These are phyloP conservation scores for Ennomos quercinarius DNA, from an alignment of 2,888 invertebrate species.

Conservation along the genomic window DNA sequence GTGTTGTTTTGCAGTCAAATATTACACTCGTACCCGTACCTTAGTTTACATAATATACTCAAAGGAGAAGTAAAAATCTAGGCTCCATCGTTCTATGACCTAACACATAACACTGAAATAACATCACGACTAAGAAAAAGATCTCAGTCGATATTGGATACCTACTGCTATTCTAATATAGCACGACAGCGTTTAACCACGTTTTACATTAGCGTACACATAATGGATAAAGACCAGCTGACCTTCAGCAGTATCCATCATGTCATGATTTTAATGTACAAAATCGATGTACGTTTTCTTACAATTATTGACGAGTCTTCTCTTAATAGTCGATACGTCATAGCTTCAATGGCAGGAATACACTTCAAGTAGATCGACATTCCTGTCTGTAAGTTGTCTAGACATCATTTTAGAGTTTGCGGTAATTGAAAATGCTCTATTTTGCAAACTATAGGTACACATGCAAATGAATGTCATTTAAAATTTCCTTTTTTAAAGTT, in stretches of 20 bases:
- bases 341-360: slow-evolving; percentile 53
- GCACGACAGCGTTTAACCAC: slow-evolving; percentile 12
- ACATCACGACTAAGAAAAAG: slow-evolving; percentile 22
- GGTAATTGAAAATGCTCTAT: background rate
- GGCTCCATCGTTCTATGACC: slow-evolving; percentile 41
- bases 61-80: slow-evolving; percentile 42
- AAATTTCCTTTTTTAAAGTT: too few relatives aligned
- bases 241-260: slow-evolving; percentile 37
- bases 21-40: slow-evolving; percentile 48
- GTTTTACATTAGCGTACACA: slow-evolving; percentile 23
- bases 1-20: slow-evolving; percentile 56
- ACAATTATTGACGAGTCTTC: slow-evolving; percentile 2
- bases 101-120: slow-evolving; percentile 36
- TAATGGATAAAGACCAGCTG: slow-evolving; percentile 42
- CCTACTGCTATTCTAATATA: slow-evolving; percentile 15
- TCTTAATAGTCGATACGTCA: slow-evolving; percentile 63
- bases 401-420: slow-evolving; percentile 18
- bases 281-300: slow-evolving; percentile 20
- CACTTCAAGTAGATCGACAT: slow-evolving; percentile 35
- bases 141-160: slow-evolving; percentile 3
- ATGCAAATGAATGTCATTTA: too few relatives aligned
- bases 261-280: slow-evolving; percentile 21
- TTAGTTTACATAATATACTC: slow-evolving; percentile 67
- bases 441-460: too few relatives aligned
- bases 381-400: slow-evolving; percentile 39